Base-by-base conservation (phyloP, 2,113 vertebrate species). In the Ceyx margarethae region DNA sequence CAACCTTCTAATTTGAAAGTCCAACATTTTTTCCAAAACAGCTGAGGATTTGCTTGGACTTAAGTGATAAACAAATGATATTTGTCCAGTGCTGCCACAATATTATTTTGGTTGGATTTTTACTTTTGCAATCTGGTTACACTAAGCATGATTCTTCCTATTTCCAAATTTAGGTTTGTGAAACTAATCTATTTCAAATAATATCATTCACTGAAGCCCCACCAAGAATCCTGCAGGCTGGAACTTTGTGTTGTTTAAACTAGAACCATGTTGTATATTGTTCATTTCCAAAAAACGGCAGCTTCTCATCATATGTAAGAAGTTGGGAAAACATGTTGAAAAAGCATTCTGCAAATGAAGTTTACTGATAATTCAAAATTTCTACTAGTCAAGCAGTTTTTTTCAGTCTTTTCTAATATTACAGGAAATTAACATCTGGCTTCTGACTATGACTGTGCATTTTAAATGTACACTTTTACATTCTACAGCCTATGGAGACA, bases 171-270 rank as follows among this genome's bases (percentile, higher is more conserved):
- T 48, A 94, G 28, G 68, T 88, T 96, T 95, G 94, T 87, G 93
- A 80, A 96, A 91, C 58, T 89, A 90, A 97, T 93, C 81, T 94
- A 95, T 85, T 92, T 93, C 81, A 76, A 92, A 92, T 90, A 94
- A 96, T 58, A 91, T 94, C 88, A 80, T 91, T 92, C 50, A 80
- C 81, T 94, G 42, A 94, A 91, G 76, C 48, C 71, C 58, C 88
- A 85, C 80, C 96, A 96, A 96, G 75, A 93, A 93, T 91, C 85
- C 64, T 53, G 43, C 51, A 91, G 46, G 71, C 60, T 80, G 46
- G 46, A 96, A 96, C 71, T 92, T 90, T 80, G 37, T 83, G 78
- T 42, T 82, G 46, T 67, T 89, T 45, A 91, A 92, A 91, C 46
- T 82, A 91, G 53, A 86, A 74, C 72, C 78, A 91, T 71, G 11